Conservation (phyloP, 2,113 vertebrate genomes). For the Entelurus aequoreus region DNA sequence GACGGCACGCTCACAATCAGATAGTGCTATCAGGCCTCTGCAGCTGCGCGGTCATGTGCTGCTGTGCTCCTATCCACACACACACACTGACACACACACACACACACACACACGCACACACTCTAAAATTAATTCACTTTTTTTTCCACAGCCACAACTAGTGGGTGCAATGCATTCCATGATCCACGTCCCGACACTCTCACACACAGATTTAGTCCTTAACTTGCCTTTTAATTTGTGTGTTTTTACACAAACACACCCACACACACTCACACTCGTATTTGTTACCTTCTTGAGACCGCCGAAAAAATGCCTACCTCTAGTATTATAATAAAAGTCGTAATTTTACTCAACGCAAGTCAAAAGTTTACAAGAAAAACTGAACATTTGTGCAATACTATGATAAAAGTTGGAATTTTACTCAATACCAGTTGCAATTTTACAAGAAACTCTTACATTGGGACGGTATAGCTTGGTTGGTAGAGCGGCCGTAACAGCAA, state of each 20-base stretch:
- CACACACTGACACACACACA: slow-evolving; percentile 9
- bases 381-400: too few species aligned
- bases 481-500: too few species aligned
- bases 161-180: slow-evolving; percentile 66
- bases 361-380: too few species aligned
- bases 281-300: too few species aligned
- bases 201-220: slow-evolving; percentile 49
- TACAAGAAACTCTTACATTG: too few species aligned
- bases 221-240: slow-evolving; percentile 31
- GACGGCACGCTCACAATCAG: slow-evolving; percentile 75
- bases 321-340: too few species aligned
- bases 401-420: too few species aligned
- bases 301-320: too few species aligned
- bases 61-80: slow-evolving; percentile 56
- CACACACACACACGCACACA: slow-evolving; percentile 16
- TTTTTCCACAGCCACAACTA: slow-evolving; percentile 64
- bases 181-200: slow-evolving; percentile 61
- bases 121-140: slow-evolving; percentile 68
- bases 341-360: too few species aligned
- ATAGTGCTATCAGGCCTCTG: slow-evolving; percentile 76
- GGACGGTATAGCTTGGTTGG: too few species aligned
- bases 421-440: too few species aligned
- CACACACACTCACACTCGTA: not conserved
- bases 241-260: slow-evolving; percentile 24
- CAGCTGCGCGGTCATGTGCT: slow-evolving; percentile 72